Conservation (phyloP, 2,888 invertebrate genomes). For the Torymus tubicola region DNA sequence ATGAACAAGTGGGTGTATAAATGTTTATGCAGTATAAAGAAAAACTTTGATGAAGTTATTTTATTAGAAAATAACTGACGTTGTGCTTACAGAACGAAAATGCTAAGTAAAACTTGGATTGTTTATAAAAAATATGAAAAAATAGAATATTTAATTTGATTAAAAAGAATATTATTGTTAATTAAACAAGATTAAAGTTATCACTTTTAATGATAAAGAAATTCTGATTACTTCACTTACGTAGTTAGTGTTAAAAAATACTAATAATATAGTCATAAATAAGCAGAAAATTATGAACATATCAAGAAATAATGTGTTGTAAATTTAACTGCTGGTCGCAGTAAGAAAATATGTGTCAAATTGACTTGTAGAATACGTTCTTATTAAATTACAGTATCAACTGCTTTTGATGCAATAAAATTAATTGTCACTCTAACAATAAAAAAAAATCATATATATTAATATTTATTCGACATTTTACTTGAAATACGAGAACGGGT, state of each 20-base stretch:
- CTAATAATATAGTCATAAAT: conserved; percentile 18
- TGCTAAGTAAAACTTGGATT: neutral
- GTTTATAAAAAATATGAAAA: neutral
- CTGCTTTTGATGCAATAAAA: too few species aligned
- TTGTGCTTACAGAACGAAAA: neutral
- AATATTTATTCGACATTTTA: too few species aligned
- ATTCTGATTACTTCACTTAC: conserved; percentile 13
- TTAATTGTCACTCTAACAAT: too few species aligned
- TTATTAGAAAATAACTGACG: neutral
- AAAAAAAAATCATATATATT: too few species aligned
- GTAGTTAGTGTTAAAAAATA: conserved; percentile 9
- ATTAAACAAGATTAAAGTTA: conserved; percentile 26
- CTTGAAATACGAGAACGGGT: too few species aligned
- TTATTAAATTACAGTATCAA: too few species aligned
- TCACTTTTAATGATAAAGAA: conserved; percentile 21
- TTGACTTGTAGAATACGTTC: neutral
- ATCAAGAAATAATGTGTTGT: conserved; percentile 19
- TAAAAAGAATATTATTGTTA: conserved; percentile 11
- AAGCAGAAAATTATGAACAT: conserved; percentile 21
- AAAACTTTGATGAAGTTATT: neutral
- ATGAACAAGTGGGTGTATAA: too few species aligned
- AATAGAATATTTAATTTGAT: neutral
- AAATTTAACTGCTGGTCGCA: neutral
- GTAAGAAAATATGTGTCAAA: conserved; percentile 12
- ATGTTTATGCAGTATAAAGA: too few species aligned